Evolutionary conservation across 2,888 invertebrate species (phyloP).

Genomic region (Holacanthella duospinosa): DNA sequence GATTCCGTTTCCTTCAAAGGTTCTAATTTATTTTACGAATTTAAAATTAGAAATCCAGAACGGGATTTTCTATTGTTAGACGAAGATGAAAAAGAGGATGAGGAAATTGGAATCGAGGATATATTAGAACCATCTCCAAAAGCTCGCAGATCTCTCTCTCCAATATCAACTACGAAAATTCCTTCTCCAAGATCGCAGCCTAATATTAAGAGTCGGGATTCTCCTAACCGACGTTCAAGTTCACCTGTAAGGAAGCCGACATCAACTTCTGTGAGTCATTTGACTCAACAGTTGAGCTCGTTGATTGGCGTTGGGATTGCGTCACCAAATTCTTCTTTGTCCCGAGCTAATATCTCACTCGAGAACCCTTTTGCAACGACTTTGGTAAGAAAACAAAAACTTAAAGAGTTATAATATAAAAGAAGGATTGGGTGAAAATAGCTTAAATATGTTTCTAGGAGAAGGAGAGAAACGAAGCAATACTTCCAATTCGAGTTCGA

Average conservation of each 20-base stretch:
- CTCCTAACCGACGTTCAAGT: neutral
- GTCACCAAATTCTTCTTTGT: no score
- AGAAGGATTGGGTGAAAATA: no score
- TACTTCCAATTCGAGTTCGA: neutral
- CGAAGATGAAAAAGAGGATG: neutral
- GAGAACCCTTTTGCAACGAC: no score
- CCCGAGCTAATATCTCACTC: no score
- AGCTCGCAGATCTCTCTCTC: neutral
- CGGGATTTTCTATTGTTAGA: neutral
- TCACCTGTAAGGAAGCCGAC: neutral
- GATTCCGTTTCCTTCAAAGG: constrained; percentile 10
- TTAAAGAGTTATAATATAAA: no score
- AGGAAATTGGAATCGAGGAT: constrained; percentile 2
- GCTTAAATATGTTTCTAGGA: neutral
- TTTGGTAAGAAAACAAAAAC: no score
- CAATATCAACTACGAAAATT: neutral
- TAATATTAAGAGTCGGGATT: neutral
- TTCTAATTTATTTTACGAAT: neutral
- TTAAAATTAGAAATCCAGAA: neutral
- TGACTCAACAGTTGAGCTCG: constrained; percentile 34
- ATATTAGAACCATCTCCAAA: neutral
- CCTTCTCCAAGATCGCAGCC: neutral
- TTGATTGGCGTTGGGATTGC: constrained; percentile 28
- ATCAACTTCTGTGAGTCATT: constrained; percentile 17
- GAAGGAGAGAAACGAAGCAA: neutral